Base-by-base conservation (phyloP, 1,140 invertebrate genomes). In the Ylistrum balloti region DNA sequence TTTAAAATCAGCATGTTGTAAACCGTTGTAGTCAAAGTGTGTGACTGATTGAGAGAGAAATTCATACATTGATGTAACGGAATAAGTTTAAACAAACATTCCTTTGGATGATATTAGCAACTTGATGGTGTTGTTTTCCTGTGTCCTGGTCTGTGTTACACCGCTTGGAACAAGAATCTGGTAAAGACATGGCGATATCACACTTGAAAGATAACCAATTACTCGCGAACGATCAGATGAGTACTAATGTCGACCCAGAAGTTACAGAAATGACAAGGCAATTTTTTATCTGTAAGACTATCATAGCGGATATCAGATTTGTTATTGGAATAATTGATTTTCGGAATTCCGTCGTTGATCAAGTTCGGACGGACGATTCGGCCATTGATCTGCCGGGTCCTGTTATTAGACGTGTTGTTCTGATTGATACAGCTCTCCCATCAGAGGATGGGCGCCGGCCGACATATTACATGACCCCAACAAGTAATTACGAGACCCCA, bases 301-400 rank as follows among this genome's bases (percentile, higher is more conserved):
- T 74, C n/a, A 74, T 74, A 28, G 56, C 5, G 56, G 56, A n/a
- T 74, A 17, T 74, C 9, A 5, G 56, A n/a, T 28, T 28, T 74
- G 56, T n/a, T 74, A 74, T 74, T 74, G 56, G 56, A 74, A 74
- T 74, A 28, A 74, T 74, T 74, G 56, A 74, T 74, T 74, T 74
- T 74, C 56, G 20, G 56, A 28, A n/a, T 22, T 74, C 22, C 20
- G 56, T 28, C 56, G 22, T 3, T 74, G 56, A 74, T 74, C 56
- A 74, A n/a, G 56, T 22, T 11, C 56, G 56, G 56, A 74, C 56
- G 5, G 5, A 3, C 22, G 56, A 74, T 74, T 74, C 56, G 22
- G 56, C 28, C 56, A 74, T 74, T 74, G 56, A 74, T 74, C 56
- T 22, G n/a, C n/a, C 56, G 22, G n/a, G 56, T 17, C 56, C 22